Evolutionary conservation across 2,888 invertebrate genomes (phyloP).

Genomic region (Scelioninae gen. 1): DNA sequence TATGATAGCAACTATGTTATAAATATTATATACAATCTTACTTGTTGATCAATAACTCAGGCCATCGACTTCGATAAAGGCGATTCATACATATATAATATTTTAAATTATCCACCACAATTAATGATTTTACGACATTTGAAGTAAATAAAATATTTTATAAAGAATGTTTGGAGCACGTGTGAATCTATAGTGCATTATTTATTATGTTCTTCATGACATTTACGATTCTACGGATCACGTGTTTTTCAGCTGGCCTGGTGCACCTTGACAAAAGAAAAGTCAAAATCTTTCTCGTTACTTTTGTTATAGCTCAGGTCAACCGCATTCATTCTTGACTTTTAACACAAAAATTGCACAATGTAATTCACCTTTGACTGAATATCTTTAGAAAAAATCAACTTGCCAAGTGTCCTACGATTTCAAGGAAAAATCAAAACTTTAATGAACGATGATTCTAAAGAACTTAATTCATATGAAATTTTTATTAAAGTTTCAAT

Average conservation of each 20-base stretch:
- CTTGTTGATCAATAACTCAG: conserved; percentile 74
- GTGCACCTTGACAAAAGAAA: conserved; percentile 47
- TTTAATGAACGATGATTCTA: neutral
- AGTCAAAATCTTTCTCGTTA: conserved; percentile 21
- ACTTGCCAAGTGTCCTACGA: neutral
- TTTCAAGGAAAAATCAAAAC: conserved; percentile 11
- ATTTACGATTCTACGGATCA: conserved; percentile 40
- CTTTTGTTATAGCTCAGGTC: conserved; percentile 51
- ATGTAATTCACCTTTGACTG: conserved; percentile 39
- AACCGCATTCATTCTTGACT: conserved; percentile 55
- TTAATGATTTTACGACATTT: conserved; percentile 1
- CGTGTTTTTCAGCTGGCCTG: conserved; percentile 53
- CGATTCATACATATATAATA: neutral
- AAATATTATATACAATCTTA: conserved; percentile 47
- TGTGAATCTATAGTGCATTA: conserved; percentile 8
- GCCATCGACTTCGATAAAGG: conserved; percentile 55
- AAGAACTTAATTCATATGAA: neutral
- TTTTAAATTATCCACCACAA: neutral
- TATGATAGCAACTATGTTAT: conserved; percentile 16
- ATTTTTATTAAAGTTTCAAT: no score
- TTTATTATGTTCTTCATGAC: conserved; percentile 41
- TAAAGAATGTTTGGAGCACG: neutral
- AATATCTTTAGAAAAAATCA: conserved; percentile 18
- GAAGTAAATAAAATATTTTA: neutral
- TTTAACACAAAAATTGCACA: conserved; percentile 61